phyloP scores from a whole-genome alignment of 2,113 vertebrate genomes.

The Protobothrops flavoviridis region DNA sequence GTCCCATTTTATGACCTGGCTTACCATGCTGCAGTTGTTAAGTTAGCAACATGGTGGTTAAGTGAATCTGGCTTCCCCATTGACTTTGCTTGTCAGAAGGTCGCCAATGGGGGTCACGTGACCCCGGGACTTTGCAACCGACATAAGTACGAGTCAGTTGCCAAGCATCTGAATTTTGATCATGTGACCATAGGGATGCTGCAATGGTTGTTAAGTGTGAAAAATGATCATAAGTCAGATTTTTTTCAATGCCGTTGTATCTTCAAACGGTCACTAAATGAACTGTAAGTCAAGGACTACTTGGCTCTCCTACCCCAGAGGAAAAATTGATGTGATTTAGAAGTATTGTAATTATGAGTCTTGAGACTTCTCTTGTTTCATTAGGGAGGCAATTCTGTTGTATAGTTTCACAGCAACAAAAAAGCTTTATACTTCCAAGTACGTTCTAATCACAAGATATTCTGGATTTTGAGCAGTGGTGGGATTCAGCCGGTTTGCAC shows the following conservation, averaged over 20 bases:
- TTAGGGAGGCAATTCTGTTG: neutral
- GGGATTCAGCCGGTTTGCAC: too few relatives aligned
- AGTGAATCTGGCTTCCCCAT: too few relatives aligned
- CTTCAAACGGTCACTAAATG: too few relatives aligned
- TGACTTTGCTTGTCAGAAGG: too few relatives aligned
- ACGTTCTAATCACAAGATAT: neutral
- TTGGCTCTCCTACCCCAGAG: neutral
- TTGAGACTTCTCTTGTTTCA: neutral
- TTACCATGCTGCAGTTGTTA: too few relatives aligned
- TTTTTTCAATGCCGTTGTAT: too few relatives aligned
- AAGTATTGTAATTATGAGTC: neutral
- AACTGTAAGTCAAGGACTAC: neutral
- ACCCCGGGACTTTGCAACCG: neutral
- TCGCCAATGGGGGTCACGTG: too few relatives aligned
- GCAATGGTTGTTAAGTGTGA: too few relatives aligned
- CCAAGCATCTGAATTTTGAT: neutral
- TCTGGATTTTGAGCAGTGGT: neutral
- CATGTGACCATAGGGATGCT: neutral
- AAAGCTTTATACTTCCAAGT: slow-evolving; percentile 1
- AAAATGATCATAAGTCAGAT: too few relatives aligned
- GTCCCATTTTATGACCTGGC: too few relatives aligned
- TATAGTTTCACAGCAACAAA: neutral
- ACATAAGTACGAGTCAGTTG: neutral
- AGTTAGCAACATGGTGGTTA: too few relatives aligned
- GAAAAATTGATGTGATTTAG: neutral